Conservation (phyloP, 1,140 invertebrate species). For the Magallana gigas region DNA sequence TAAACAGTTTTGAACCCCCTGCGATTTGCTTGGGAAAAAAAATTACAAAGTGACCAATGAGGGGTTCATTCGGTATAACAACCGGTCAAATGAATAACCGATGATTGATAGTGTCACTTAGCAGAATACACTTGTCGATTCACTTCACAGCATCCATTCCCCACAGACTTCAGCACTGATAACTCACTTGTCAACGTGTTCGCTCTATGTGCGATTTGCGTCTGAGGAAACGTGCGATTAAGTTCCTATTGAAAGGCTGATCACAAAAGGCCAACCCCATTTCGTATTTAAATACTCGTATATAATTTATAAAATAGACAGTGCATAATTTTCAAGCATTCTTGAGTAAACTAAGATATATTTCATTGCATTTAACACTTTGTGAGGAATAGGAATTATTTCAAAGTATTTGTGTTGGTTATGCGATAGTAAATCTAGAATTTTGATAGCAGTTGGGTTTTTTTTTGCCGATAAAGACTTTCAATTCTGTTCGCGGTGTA, state of each 20-base stretch:
- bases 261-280: neutral
- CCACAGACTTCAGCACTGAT: neutral
- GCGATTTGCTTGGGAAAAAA: neutral
- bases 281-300: too few relatives aligned
- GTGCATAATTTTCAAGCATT: too few relatives aligned
- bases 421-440: too few relatives aligned
- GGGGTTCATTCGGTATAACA: neutral
- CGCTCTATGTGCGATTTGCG: slow-evolving; percentile 2
- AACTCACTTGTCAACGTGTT: slow-evolving; percentile 15
- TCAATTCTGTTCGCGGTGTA: too few relatives aligned
- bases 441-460: too few relatives aligned
- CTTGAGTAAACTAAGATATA: too few relatives aligned
- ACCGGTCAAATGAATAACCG: neutral
- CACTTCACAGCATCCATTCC: neutral
- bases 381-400: too few relatives aligned
- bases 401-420: too few relatives aligned
- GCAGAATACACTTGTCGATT: slow-evolving; percentile 32
- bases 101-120: neutral
- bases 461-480: too few relatives aligned
- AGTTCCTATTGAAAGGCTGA: neutral
- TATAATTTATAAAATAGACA: too few relatives aligned
- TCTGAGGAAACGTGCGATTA: neutral
- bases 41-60: neutral
- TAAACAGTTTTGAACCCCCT: neutral
- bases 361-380: too few relatives aligned